Conservation (phyloP, 2,113 vertebrate genomes). For the Sphyrna mokarran region DNA sequence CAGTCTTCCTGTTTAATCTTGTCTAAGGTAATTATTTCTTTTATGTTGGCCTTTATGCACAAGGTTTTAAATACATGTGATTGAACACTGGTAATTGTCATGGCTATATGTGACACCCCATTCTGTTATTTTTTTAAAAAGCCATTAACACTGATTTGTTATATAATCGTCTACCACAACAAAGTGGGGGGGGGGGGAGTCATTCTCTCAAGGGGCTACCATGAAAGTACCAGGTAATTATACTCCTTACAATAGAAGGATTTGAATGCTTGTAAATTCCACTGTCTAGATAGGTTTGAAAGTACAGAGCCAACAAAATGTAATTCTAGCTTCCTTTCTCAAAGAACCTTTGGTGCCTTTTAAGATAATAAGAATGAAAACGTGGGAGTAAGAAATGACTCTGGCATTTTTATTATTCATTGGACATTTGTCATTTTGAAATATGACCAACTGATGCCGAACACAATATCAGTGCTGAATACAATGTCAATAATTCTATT, state of each 20-base stretch:
- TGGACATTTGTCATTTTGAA: slow-evolving; percentile 20
- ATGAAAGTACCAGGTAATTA: slow-evolving; percentile 40
- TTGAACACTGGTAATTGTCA: slow-evolving; percentile 41
- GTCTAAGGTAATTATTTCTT: slow-evolving; percentile 45
- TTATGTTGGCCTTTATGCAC: slow-evolving; percentile 44
- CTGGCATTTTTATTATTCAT: not conserved
- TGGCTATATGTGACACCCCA: slow-evolving; percentile 26
- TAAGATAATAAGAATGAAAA: slow-evolving; percentile 19
- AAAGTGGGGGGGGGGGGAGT: slow-evolving; percentile 36
- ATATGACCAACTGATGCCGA: slow-evolving; percentile 9
- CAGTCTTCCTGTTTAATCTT: slow-evolving; percentile 44
- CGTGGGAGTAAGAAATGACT: not conserved
- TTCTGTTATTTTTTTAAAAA: slow-evolving; percentile 41
- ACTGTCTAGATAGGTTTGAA: slow-evolving; percentile 35
- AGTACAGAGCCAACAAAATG: slow-evolving; percentile 11
- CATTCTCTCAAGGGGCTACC: slow-evolving; percentile 39
- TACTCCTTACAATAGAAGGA: slow-evolving; percentile 38
- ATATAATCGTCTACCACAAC: slow-evolving; percentile 36
- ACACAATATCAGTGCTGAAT: slow-evolving; percentile 6
- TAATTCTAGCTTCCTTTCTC: slow-evolving; percentile 18
- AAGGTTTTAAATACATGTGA: slow-evolving; percentile 44
- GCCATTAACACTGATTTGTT: slow-evolving; percentile 31
- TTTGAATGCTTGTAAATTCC: slow-evolving; percentile 36
- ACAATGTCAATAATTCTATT: not conserved
- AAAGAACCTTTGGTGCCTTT: slow-evolving; percentile 15